Evolutionary conservation across 2,113 vertebrate species (phyloP).

Genomic region (Dryoscopus gambensis): DNA sequence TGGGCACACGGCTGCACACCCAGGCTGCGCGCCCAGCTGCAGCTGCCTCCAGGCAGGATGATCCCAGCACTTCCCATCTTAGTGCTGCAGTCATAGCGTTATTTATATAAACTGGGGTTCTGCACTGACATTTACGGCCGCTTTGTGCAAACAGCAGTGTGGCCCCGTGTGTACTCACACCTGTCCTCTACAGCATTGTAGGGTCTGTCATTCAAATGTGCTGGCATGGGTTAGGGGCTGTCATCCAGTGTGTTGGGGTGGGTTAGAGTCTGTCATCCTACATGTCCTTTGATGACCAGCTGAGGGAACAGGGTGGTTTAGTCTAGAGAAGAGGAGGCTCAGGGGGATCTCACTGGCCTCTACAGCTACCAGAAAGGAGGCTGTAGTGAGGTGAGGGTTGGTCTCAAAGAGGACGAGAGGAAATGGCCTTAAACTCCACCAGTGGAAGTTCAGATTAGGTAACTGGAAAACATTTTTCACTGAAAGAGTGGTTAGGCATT

Average conservation of each 20-base stretch:
- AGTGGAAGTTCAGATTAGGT: not conserved
- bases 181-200: not conserved
- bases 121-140: rapidly evolving
- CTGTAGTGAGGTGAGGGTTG: not conserved
- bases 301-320: not conserved
- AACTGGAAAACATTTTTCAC: not conserved
- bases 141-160: not conserved
- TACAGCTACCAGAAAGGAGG: not conserved
- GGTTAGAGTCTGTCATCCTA: not conserved
- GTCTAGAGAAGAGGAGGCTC: not conserved
- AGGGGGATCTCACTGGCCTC: not conserved
- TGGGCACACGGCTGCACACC: rapidly evolving
- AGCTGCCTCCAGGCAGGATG: not conserved
- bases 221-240: not conserved
- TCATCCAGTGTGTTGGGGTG: not conserved
- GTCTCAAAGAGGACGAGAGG: not conserved
- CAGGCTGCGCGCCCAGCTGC: not conserved
- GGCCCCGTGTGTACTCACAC: not conserved
- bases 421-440: not conserved
- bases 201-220: not conserved
- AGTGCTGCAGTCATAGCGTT: not conserved
- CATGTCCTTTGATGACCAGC: not conserved
- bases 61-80: not conserved
- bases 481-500: not conserved
- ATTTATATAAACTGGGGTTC: not conserved